phyloP scores from a whole-genome alignment of 1,140 invertebrate species.

The Palaemon carinicauda region DNA sequence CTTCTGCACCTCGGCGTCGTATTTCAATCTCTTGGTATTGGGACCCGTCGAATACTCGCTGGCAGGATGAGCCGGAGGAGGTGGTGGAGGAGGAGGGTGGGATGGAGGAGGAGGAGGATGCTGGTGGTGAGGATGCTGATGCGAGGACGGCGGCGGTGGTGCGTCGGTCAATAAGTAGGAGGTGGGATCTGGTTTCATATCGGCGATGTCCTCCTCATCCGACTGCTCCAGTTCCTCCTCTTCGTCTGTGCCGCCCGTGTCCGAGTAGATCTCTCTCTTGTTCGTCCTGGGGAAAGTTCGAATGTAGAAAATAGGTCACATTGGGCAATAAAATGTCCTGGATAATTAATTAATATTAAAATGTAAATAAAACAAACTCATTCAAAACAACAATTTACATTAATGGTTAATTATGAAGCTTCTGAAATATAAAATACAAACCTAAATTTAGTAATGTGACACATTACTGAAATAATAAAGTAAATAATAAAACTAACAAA shows the following conservation, averaged over 20 bases:
- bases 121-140: background rate
- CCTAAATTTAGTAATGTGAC: too few species aligned
- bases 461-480: too few species aligned
- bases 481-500: too few species aligned
- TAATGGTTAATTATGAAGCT: too few species aligned
- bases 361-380: too few species aligned
- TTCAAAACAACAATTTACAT: too few species aligned
- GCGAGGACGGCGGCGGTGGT: background rate
- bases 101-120: background rate
- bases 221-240: slow-evolving; percentile 13
- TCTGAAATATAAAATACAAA: too few species aligned
- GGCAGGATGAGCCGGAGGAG: background rate
- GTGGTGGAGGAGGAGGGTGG: background rate
- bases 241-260: slow-evolving; percentile 22
- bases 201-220: slow-evolving; percentile 18
- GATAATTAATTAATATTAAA: too few species aligned
- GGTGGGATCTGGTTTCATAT: background rate
- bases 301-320: background rate
- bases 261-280: slow-evolving; percentile 7
- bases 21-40: background rate
- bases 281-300: background rate
- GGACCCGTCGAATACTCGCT: background rate
- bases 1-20: background rate
- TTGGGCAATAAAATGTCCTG: background rate
- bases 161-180: background rate